phyloP scores from a whole-genome alignment of 2,113 vertebrate genomes.

The Thryonomys swinderianus region DNA sequence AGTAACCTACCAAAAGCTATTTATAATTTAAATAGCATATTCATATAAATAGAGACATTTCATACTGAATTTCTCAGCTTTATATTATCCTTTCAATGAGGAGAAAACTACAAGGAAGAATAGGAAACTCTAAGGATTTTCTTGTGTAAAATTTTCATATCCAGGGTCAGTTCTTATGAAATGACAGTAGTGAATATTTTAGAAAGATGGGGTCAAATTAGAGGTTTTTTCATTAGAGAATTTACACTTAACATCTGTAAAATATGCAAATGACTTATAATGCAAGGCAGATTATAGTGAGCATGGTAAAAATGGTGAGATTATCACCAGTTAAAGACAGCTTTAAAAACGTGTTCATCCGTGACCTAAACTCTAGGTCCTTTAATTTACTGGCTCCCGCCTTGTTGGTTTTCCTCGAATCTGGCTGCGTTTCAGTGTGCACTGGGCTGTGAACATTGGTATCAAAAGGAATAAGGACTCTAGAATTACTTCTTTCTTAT shows the following conservation, averaged over 20 bases:
- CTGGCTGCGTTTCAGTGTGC: not conserved
- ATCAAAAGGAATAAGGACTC: not conserved
- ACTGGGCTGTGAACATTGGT: accelerated
- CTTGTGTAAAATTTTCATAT: not conserved
- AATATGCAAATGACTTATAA: not conserved
- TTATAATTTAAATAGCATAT: not conserved
- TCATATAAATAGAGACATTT: not conserved
- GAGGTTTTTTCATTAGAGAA: not conserved
- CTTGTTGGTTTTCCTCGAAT: not conserved
- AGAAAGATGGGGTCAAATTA: not conserved
- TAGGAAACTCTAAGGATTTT: not conserved
- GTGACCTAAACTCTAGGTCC: not conserved
- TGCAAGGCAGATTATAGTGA: not conserved
- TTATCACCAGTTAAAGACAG: not conserved
- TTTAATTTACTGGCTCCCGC: not conserved
- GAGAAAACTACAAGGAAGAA: not conserved
- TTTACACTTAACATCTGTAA: not conserved
- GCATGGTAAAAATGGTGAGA: not conserved
- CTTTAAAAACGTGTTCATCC: not conserved
- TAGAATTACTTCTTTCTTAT: not conserved
- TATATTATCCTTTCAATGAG: not conserved
- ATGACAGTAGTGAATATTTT: not conserved
- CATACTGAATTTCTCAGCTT: not conserved
- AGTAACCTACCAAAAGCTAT: not conserved
- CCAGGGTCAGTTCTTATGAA: not conserved